These are phyloP conservation scores for Pitta sordida DNA, from an alignment of 2,113 vertebrate species.

Conservation along the genomic window DNA sequence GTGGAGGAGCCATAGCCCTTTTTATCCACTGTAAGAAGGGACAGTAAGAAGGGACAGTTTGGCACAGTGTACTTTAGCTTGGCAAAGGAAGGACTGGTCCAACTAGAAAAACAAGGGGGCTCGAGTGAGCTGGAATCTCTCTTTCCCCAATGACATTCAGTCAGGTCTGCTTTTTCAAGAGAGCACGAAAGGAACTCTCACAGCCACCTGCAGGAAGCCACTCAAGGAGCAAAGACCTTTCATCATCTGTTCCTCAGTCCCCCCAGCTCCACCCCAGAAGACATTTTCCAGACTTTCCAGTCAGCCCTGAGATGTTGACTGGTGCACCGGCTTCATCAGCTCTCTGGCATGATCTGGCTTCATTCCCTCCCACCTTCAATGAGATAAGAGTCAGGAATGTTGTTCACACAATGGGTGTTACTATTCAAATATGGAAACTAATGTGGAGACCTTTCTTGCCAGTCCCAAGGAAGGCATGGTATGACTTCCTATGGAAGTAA, in stretches of 20 bases:
- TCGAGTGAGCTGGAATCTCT: neutral
- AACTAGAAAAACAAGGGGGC: neutral
- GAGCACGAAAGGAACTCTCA: neutral
- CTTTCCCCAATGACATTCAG: neutral
- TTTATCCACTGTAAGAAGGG: neutral
- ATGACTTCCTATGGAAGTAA: neutral
- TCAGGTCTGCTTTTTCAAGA: neutral
- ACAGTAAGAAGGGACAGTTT: neutral
- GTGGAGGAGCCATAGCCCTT: neutral
- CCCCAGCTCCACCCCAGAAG: slow-evolving; percentile 49
- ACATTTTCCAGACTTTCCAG: slow-evolving; percentile 64
- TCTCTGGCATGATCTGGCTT: slow-evolving; percentile 50
- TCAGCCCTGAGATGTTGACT: slow-evolving; percentile 53
- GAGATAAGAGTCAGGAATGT: slow-evolving; percentile 59
- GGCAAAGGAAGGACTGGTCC: neutral
- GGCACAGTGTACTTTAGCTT: neutral
- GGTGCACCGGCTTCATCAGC: slow-evolving; percentile 48
- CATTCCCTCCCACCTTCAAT: slow-evolving; percentile 53
- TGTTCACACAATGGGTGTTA: slow-evolving; percentile 33
- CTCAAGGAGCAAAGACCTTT: slow-evolving; percentile 15
- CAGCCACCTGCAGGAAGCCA: neutral
- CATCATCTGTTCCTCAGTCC: slow-evolving; percentile 32
- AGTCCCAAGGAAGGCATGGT: neutral
- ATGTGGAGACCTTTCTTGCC: neutral
- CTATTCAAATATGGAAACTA: slow-evolving; percentile 14